Evolutionary conservation across 2,113 vertebrate species (phyloP), one percentile per base, ranked within the genome.

Genomic region (Progne subis): DNA sequence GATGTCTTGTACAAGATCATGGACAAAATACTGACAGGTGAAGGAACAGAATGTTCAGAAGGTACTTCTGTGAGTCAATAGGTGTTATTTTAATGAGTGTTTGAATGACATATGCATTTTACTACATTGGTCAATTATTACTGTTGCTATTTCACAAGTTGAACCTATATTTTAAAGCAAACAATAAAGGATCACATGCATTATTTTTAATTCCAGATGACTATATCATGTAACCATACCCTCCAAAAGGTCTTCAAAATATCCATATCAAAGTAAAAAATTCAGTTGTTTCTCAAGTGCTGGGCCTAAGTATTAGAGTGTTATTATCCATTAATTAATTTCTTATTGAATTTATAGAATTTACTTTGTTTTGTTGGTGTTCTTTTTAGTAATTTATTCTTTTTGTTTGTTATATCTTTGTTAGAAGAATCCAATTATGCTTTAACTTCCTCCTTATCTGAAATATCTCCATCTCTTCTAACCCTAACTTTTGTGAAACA

Each of bases 291-390:
- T 82, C 34, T 70, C 41, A 64, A 64, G 8, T 52, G 14, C 37
- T 78, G 13, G 50, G 21, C 7, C 7, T 11, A 85, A 82, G 12
- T 6, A 53, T 70, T 37, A 39, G 7, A 25, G 8, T 53, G 5
- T 21, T 53, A 37, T 92, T 90, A 49, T 18, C 24, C 3, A 44
- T 34, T 68, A 47, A 68, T 75, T 82, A 71, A 37, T 82, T 76
- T 20, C 16, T 53, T 70, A 64, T 53, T 82, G 57, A 65, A 43
- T 85, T 49, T 41, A 39, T 18, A 65, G 14, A 88, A 46, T 49
- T 61, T 18, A 6, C 4, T 37, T 34, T 76, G 52, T 21, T 63
- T 47, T 47, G 4, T 14, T 34, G 1, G 4, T 1, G 1, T 26
- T n/a, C 10, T n/a, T 17, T 94, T 68, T 44, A 11, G 50, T 28